Evolutionary conservation across 2,888 invertebrate genomes (phyloP).

Genomic region (Pseudococcus longispinus): DNA sequence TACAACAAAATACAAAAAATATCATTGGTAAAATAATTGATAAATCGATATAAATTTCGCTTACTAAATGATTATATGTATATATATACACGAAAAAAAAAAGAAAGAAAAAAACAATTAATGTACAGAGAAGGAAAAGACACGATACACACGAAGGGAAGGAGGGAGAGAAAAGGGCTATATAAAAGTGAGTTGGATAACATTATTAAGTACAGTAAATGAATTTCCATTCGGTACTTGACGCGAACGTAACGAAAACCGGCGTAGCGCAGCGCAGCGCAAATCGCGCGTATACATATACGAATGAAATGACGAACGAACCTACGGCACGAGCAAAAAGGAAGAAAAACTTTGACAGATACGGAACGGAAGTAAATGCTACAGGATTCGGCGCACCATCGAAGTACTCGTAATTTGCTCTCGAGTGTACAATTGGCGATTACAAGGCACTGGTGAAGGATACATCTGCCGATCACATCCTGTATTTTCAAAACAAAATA

Average conservation of each 20-base stretch:
- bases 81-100: constrained; percentile 37
- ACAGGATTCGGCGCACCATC: neutral
- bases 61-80: constrained; percentile 48
- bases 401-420: neutral
- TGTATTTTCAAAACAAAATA: constrained; percentile 32
- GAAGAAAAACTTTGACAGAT: neutral
- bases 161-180: neutral
- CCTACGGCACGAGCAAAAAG: neutral
- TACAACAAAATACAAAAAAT: constrained; percentile 46
- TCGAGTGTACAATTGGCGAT: constrained; percentile 38
- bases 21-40: constrained; percentile 47
- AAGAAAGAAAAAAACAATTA: neutral
- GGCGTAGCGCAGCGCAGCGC: neutral
- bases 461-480: constrained; percentile 44
- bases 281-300: neutral
- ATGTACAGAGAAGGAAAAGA: constrained; percentile 38
- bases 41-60: constrained; percentile 48
- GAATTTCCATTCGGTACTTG: neutral
- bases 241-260: constrained; percentile 1
- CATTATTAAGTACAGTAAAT: neutral
- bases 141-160: constrained; percentile 1
- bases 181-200: constrained; percentile 1
- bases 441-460: constrained; percentile 48
- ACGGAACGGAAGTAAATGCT: neutral
- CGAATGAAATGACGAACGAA: neutral